Evolutionary conservation across 1,140 invertebrate species (phyloP).

Genomic region (Orius laevigatus): DNA sequence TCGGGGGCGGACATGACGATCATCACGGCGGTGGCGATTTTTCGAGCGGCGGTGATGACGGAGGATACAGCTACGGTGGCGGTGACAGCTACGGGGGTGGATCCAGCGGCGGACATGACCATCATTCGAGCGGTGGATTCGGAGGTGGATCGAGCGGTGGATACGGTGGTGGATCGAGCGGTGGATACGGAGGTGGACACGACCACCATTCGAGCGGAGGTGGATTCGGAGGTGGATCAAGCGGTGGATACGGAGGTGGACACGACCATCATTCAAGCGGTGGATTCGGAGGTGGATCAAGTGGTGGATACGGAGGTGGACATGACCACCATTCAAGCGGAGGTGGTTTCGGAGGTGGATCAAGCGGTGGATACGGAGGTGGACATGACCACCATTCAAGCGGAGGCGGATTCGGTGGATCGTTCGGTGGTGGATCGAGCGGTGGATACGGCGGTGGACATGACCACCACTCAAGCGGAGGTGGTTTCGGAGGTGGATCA

Average conservation of each 20-base stretch:
- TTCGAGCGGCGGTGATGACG: constrained; percentile 1
- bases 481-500: not conserved
- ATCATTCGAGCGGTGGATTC: constrained; percentile 6
- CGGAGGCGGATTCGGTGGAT: constrained; percentile 4
- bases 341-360: constrained; percentile 8
- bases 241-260: not conserved
- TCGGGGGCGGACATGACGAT: constrained; percentile 1
- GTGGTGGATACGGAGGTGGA: constrained; percentile 1
- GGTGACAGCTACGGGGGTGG: constrained; percentile 4
- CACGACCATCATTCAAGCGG: not conserved
- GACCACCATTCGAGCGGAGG: not conserved
- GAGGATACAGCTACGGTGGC: constrained; percentile 1
- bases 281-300: constrained; percentile 7
- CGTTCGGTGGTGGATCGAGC: constrained; percentile 2
- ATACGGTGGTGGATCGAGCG: not conserved
- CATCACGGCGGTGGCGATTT: not conserved
- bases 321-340: not conserved
- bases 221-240: constrained; percentile 2
- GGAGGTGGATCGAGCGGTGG: constrained; percentile 7
- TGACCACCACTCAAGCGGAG: not conserved
- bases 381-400: not conserved
- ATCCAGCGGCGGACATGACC: too few relatives aligned
- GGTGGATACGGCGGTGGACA: not conserved
- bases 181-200: constrained; percentile 5
- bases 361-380: not conserved